Conservation (phyloP, 2,888 invertebrate genomes). For the Prionchulus punctatus region DNA sequence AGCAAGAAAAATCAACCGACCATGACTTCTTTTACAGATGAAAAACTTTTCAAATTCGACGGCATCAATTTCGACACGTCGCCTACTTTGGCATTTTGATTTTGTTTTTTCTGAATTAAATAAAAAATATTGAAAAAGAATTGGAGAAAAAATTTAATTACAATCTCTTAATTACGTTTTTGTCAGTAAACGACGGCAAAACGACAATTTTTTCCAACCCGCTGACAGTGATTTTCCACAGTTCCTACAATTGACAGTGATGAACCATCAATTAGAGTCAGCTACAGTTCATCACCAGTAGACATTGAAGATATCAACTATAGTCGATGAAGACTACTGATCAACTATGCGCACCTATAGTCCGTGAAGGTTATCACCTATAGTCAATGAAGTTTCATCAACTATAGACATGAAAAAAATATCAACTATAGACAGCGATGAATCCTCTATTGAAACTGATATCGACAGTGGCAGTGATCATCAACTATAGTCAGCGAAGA, state of each 20-base stretch:
- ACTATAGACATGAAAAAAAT: no score
- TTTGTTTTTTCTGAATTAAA: not conserved
- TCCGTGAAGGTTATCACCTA: no score
- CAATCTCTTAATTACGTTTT: conserved; percentile 50
- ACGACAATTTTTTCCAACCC: conserved; percentile 97
- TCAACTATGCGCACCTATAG: no score
- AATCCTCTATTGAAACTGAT: not conserved
- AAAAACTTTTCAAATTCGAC: not conserved
- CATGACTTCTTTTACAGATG: not conserved
- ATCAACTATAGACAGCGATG: no score
- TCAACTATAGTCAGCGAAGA: not conserved
- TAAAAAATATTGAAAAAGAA: not conserved
- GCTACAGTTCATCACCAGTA: no score
- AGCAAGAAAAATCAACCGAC: not conserved
- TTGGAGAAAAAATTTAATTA: not conserved
- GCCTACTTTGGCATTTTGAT: not conserved
- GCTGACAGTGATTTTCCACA: conserved; percentile 98
- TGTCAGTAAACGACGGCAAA: conserved; percentile 86
- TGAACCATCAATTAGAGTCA: not conserved
- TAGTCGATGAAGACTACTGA: no score
- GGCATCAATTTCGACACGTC: not conserved
- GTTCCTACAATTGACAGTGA: conserved; percentile 42
- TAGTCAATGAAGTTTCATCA: no score
- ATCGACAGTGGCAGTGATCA: not conserved
- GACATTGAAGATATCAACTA: no score